phyloP scores from a whole-genome alignment of 1,140 invertebrate species.

The Phocides pigmalion region DNA sequence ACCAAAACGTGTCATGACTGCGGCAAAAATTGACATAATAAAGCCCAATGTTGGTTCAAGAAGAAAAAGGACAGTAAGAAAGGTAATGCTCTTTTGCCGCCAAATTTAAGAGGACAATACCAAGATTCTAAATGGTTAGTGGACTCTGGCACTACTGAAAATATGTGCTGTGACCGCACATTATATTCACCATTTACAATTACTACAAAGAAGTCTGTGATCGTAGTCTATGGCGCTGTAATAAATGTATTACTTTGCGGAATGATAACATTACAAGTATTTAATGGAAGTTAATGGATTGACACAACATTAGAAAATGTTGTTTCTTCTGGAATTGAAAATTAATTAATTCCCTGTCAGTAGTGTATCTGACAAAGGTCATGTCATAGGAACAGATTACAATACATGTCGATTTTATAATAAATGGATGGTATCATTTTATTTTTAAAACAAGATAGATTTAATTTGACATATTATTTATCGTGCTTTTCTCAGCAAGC shows the following conservation, averaged over 20 bases:
- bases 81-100: constrained; percentile 43
- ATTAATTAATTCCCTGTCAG: constrained; percentile 66
- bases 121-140: constrained; percentile 45
- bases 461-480: too few species aligned
- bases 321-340: constrained; percentile 64
- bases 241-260: constrained; percentile 43
- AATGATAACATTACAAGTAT: constrained; percentile 45
- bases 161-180: constrained; percentile 41
- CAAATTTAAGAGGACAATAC: constrained; percentile 14
- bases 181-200: constrained; percentile 38
- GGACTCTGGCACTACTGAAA: constrained; percentile 45
- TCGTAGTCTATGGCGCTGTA: constrained; percentile 42
- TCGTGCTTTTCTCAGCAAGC: too few species aligned
- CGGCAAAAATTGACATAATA: constrained; percentile 45
- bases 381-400: constrained; percentile 50
- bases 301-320: constrained; percentile 56
- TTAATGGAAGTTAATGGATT: constrained; percentile 47
- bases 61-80: constrained; percentile 34
- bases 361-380: constrained; percentile 47
- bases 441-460: too few species aligned
- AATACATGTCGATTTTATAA: constrained; percentile 45
- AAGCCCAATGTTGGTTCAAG: constrained; percentile 45
- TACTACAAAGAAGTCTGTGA: constrained; percentile 30
- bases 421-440: too few species aligned
- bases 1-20: constrained; percentile 51